Percentiles rank a stretch among this genome's conserved stretches.
These are phyloP conservation scores for Pogonomyrmex barbatus DNA, from an alignment of 1,140 invertebrate genomes.

Conservation along the genomic window DNA sequence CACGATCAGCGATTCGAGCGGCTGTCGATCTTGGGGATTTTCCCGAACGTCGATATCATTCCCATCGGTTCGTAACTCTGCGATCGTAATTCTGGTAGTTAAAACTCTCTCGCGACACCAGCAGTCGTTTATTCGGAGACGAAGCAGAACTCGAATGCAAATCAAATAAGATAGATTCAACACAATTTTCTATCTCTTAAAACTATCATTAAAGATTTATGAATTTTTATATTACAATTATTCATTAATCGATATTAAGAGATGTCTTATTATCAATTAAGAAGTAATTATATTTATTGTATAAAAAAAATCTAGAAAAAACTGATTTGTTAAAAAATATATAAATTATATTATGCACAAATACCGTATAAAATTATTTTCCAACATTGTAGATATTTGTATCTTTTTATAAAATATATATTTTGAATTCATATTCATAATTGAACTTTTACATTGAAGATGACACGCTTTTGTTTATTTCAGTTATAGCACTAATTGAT, in stretches of 20 bases:
- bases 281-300: background rate
- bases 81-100: slow-evolving; percentile 51
- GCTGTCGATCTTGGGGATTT: slow-evolving; percentile 36
- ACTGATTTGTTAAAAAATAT: background rate
- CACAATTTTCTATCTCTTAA: slow-evolving; percentile 34
- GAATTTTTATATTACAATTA: slow-evolving; percentile 10
- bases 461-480: background rate
- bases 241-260: slow-evolving; percentile 16
- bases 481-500: slow-evolving; percentile 23
- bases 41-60: slow-evolving; percentile 8
- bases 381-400: background rate
- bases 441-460: background rate
- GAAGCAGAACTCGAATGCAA: slow-evolving; percentile 32
- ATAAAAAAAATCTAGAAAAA: background rate
- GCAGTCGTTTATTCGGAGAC: slow-evolving; percentile 37
- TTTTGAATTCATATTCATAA: background rate
- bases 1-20: slow-evolving; percentile 30
- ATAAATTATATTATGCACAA: background rate
- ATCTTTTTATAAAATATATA: background rate
- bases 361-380: background rate
- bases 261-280: background rate
- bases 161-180: slow-evolving; percentile 44
- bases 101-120: slow-evolving; percentile 49
- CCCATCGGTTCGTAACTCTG: slow-evolving; percentile 39
- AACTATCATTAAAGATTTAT: slow-evolving; percentile 30